Evolutionary conservation across 2,888 invertebrate species (phyloP), one percentile per base, ranked within the genome.

Genomic region (Anorthoa munda): DNA sequence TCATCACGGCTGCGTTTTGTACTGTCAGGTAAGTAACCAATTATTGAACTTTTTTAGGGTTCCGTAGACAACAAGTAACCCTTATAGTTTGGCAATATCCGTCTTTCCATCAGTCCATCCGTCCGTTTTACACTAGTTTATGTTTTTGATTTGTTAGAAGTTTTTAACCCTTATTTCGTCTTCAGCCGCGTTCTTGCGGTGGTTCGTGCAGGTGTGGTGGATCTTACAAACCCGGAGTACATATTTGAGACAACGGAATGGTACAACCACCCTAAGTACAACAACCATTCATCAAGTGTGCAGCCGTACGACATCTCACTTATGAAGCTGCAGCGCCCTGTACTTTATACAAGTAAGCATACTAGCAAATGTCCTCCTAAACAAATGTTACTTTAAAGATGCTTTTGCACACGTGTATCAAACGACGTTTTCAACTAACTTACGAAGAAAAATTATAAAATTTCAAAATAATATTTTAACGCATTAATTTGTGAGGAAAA

Each of bases 1-100:
- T 74, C 2, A 21, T 74, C 13, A 66, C 58, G 13, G 26, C 67
- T 23, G 74, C 77, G 0, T 11, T 2, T 13, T 74, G 74, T 46
- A 76, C 77, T 51, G 45, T 56, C 4, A 11, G 0, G 74, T 76
- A 51, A 51, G 67, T 58, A 31, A 17, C 3, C 0, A n/a, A 17
- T 45, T 9, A 13, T 13, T 17, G 4, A 0, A 18, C 7, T 7
- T 31, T 31, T 31, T 31, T n/a, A n/a, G n/a, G n/a, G n/a, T n/a
- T n/a, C n/a, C n/a, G n/a, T n/a, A n/a, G n/a, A n/a, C n/a, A n/a
- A n/a, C n/a, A n/a, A n/a, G n/a, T n/a, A n/a, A n/a, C n/a, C n/a
- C n/a, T n/a, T n/a, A n/a, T n/a, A n/a, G n/a, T n/a, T n/a, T n/a
- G n/a, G n/a, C n/a, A n/a, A n/a, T n/a, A n/a, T n/a, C n/a, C n/a